Percentiles rank a stretch among this genome's conserved stretches.
Conservation (phyloP, 2,797 vertebrate species). For the Neosilurus mollespiculum region DNA sequence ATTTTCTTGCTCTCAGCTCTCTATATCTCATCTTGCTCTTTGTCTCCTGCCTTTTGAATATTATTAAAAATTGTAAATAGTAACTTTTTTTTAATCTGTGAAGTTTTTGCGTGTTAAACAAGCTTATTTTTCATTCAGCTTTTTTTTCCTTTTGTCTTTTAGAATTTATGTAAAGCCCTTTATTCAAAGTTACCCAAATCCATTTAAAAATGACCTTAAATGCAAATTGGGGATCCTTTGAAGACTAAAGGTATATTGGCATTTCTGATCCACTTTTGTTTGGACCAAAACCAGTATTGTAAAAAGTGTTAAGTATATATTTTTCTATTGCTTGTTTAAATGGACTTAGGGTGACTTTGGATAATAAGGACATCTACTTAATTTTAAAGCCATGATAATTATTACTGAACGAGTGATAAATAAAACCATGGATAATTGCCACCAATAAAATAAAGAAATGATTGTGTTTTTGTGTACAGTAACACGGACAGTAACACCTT, state of each 20-base stretch:
- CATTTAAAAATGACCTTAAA: slow-evolving; percentile 98
- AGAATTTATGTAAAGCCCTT: slow-evolving; percentile 99
- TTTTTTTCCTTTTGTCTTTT: slow-evolving; percentile 80
- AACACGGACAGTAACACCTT: background rate
- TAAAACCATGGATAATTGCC: slow-evolving; percentile 98
- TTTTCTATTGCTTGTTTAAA: slow-evolving; percentile 99
- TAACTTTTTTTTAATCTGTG: slow-evolving; percentile 78
- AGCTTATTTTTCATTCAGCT: slow-evolving; percentile 86
- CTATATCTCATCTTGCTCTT: slow-evolving; percentile 9
- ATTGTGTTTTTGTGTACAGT: slow-evolving; percentile 34
- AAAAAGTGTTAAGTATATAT: slow-evolving; percentile 99
- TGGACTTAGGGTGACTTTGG: slow-evolving; percentile 99
- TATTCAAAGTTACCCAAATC: slow-evolving; percentile 99
- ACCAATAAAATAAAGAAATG: slow-evolving; percentile 94
- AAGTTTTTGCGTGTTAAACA: slow-evolving; percentile 77
- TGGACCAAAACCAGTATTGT: slow-evolving; percentile 99
- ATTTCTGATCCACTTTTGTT: slow-evolving; percentile 99
- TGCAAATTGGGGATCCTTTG: slow-evolving; percentile 99
- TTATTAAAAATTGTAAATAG: slow-evolving; percentile 95
- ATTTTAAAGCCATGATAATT: slow-evolving; percentile 99
- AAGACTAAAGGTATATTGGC: slow-evolving; percentile 98
- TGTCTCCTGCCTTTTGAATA: slow-evolving; percentile 87
- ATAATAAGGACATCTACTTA: slow-evolving; percentile 99
- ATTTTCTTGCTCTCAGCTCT: slow-evolving; percentile 36
- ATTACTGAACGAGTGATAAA: slow-evolving; percentile 99